Percentiles rank a stretch among this genome's conserved stretches.
phyloP scores from a whole-genome alignment of 2,888 invertebrate species.

The Ecliptopera silaceata region DNA sequence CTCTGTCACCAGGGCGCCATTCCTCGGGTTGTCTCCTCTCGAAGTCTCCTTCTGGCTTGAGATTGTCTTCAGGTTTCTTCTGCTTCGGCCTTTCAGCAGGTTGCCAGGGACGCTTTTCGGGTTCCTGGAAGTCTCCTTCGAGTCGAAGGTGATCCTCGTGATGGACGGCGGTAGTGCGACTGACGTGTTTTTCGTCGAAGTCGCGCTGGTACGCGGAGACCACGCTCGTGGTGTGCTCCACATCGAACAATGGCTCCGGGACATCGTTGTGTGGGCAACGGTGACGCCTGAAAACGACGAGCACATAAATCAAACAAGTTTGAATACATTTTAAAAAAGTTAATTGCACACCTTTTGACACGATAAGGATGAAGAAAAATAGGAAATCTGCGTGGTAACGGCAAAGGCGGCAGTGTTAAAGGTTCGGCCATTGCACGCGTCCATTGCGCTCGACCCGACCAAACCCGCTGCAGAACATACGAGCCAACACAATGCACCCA shows the following conservation, averaged over 20 bases:
- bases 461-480: conserved; percentile 37
- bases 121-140: conserved; percentile 86
- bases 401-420: conserved; percentile 73
- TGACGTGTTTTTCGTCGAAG: conserved; percentile 86
- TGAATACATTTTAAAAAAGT: neutral
- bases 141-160: conserved; percentile 88
- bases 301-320: conserved; percentile 12
- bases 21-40: conserved; percentile 68
- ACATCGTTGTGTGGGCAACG: conserved; percentile 90
- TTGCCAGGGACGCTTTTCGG: conserved; percentile 74
- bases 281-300: conserved; percentile 86
- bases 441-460: conserved; percentile 62
- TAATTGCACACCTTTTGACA: conserved; percentile 63
- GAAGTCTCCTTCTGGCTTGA: conserved; percentile 82
- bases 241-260: conserved; percentile 83
- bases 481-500: conserved; percentile 41
- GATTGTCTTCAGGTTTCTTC: conserved; percentile 83
- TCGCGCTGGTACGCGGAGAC: conserved; percentile 86
- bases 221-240: conserved; percentile 80
- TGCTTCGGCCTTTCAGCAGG: conserved; percentile 84
- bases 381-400: conserved; percentile 63
- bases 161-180: conserved; percentile 81
- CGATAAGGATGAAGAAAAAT: conserved; percentile 70
- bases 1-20: conserved; percentile 78
- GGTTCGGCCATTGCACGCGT: conserved; percentile 74